Evolutionary conservation across 2,888 invertebrate genomes (phyloP).

Genomic region (Drosophila diplacantha): DNA sequence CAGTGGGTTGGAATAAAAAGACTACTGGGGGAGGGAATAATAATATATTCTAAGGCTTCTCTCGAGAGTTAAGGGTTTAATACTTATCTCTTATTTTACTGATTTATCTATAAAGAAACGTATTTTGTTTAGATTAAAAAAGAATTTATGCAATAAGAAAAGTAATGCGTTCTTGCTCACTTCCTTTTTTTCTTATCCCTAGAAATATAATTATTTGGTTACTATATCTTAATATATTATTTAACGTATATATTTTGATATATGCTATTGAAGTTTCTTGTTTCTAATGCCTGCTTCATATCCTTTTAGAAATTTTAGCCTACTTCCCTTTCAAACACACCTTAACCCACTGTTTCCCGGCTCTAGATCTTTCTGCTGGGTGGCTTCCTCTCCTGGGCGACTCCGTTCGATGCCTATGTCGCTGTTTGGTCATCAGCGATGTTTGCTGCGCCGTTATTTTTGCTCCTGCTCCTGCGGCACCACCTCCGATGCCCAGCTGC

Average conservation of each 20-base stretch:
- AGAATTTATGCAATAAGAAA: neutral
- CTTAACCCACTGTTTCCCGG: conserved; percentile 25
- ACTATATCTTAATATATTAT: neutral
- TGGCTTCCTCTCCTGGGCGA: conserved; percentile 24
- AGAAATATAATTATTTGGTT: neutral
- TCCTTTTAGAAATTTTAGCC: fast-evolving
- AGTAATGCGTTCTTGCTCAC: too few species aligned
- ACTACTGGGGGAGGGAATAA: neutral
- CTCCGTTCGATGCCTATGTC: conserved; percentile 39
- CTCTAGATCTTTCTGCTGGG: conserved; percentile 28
- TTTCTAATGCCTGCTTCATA: neutral
- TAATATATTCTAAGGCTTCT: too few species aligned
- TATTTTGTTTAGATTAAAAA: neutral
- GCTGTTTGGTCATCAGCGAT: conserved; percentile 68
- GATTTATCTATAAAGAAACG: neutral
- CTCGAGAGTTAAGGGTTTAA: too few species aligned
- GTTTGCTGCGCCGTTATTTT: conserved; percentile 72
- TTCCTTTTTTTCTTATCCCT: neutral
- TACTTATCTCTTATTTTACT: too few species aligned
- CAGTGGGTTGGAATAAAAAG: conserved; percentile 14
- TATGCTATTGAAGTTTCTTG: too few species aligned
- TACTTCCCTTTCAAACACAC: too few species aligned
- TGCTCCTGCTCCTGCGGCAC: conserved; percentile 62
- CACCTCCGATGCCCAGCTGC: conserved; percentile 39
- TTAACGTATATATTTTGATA: too few species aligned